These are phyloP conservation scores for Epinotia brunnichana DNA, from an alignment of 2,888 invertebrate species.

Conservation along the genomic window DNA sequence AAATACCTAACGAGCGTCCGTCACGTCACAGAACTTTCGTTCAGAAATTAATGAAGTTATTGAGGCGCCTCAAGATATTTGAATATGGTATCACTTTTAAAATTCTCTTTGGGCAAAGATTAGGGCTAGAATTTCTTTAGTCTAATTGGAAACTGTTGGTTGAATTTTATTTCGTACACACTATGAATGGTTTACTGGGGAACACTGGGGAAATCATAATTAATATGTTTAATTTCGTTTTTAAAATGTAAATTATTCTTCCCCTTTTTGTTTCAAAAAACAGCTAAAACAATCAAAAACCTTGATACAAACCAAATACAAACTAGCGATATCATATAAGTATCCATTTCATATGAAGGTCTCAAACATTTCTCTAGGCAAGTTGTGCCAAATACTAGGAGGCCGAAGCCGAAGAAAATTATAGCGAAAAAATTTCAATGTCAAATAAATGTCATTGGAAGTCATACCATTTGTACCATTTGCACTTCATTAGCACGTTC, in stretches of 20 bases:
- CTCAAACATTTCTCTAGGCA: neutral
- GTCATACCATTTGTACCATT: slow-evolving; percentile 21
- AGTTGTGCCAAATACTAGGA: neutral
- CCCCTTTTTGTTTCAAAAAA: too few species aligned
- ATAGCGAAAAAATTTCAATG: slow-evolving; percentile 33
- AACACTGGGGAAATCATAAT: neutral
- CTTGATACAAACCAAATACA: too few species aligned
- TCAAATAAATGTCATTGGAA: slow-evolving; percentile 41
- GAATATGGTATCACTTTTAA: slow-evolving; percentile 32
- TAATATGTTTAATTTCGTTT: neutral
- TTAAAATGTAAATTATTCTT: too few species aligned
- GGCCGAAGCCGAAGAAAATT: neutral
- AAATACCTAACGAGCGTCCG: slow-evolving; percentile 63
- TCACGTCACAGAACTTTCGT: slow-evolving; percentile 53
- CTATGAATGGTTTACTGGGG: neutral
- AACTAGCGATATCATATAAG: too few species aligned
- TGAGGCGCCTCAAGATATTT: neutral
- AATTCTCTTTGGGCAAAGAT: neutral
- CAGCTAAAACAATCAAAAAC: too few species aligned
- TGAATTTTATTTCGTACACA: neutral
- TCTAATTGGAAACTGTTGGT: neutral
- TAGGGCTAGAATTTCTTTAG: neutral
- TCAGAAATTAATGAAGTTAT: slow-evolving; percentile 48
- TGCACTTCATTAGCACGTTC: slow-evolving; percentile 29
- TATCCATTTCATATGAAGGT: too few species aligned